Base-by-base conservation (phyloP, 2,888 invertebrate genomes). In the Heliconius cydno region DNA sequence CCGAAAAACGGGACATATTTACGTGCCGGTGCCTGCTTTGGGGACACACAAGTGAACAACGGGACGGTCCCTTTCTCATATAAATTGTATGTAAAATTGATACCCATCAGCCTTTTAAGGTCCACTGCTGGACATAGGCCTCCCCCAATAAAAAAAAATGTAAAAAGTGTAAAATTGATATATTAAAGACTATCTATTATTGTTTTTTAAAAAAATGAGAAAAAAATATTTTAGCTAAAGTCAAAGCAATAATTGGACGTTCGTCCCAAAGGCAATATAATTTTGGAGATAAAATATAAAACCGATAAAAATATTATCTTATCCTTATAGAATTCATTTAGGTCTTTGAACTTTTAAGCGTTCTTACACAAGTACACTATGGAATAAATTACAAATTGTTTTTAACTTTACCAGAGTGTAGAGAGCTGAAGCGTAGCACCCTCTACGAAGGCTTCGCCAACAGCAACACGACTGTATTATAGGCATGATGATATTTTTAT, bases 391-490 rank as follows among this genome's bases (percentile, higher is more conserved):
- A 28, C 0, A 63, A 28, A 41, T 52, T 72, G 10, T 74, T 60
- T 74, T 60, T 22, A 82, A 95, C 96, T 28, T 95, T 92, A 97
- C 97, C 95, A 96, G 92, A 1, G 97, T 96, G 87, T 97, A 97
- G 83, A 96, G 86, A 7, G 96, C 97, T 81, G 97, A 96, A 46
- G 97, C 97, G 87, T 96, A 97, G 89, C 97, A 97, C 60, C 97
- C 97, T 85, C 95, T 95, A 63, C 97, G 96, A 13, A 97, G 96
- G 73, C 97, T 97, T 79, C 96, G 95, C 96, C 97, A 97, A 86
- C 97, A 97, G 90, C 97, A 97, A 88, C 97, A 97, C 3, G 97
- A 97, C 85, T 97, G 96, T 85, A 97, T 96, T 85, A 97, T 96
- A 68, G 97, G 96, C 97, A 97, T 97, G 84, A 81, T 90, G 84